Evolutionary conservation across 92 coral and sea anemone species (phyloP), one percentile per base, ranked within the genome.

Genomic region (Nematostella vectensis): DNA sequence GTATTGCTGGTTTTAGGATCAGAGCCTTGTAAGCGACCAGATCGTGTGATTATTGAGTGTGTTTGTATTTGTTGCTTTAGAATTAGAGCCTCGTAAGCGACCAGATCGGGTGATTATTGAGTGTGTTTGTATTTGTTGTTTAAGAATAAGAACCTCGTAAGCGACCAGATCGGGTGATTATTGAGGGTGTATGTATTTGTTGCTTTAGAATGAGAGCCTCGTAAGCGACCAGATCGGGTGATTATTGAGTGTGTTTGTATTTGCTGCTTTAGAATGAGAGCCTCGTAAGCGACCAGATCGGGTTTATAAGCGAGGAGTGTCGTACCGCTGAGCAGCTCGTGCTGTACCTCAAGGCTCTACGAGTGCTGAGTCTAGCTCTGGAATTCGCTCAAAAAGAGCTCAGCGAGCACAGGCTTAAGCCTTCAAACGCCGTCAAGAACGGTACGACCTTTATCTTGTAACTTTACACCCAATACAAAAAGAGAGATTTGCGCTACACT

Each of bases 291-390:
- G 96, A 89, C 49, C 96, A 89, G 57, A 67, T 89, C 50, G 87
- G 93, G 25, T 63, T 80, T 23, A 79, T 76, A 59, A 89, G 81
- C 66, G 88, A 85, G 28, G 96, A 89, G 72, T 85, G 85, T 67
- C 83, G 96, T 68, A 83, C 76, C 58, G 76, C 94, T 31, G 95
- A 89, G 51, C 97, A 89, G 76, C 63, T 89, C 61, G 85, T 87
- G 30, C 77, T 89, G 12, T 89, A 83, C 48, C 56, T 89, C 30
- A 89, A 89, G 55, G 88, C 94, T 28, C 70, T 89, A 8, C 95
- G 79, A 23, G 77, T 80, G 2, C 63, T 87, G 36, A 85, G 79
- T 59, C 73, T 83, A 45, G 71, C 85, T 20, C 53, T 89, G 43
- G 78, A 69, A 23, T 89, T 85, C 49, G 97, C 97, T 4, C 75